Evolutionary conservation across 2,797 vertebrate species (phyloP), one percentile per base, ranked within the genome.

Genomic region (Xiphophorus birchmanni): DNA sequence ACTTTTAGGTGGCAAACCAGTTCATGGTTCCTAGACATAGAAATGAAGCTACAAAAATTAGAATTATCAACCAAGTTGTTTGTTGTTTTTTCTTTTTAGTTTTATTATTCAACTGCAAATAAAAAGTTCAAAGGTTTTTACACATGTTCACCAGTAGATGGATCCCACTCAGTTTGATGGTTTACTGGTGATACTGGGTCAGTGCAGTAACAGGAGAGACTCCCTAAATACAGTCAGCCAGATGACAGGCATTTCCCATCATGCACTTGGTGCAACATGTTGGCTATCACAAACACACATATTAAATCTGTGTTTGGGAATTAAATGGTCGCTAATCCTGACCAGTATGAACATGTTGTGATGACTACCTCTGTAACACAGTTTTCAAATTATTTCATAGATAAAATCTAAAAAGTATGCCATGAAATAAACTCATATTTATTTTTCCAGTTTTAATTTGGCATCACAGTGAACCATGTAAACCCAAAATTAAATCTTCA

Each of bases 261-360:
- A 91, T 85, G 84, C 88, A 90, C 74, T 84, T 88, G 82, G 77
- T 77, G 79, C 76, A 75, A 74, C 1, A 13, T 77, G 78, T 89
- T 76, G 85, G 15, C 32, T 77, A 47, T 74, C 58, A 60, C 32
- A 45, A 54, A 44, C 13, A 72, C 76, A 45, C 26, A 8, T 26
- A 10, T 37, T 35, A 18, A 45, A 52, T 52, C 32, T 37, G 6
- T 40, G 15, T n/a, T n/a, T 42, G 15, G 23, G n/a, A 58, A n/a
- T 12, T n/a, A 13, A 71, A 71, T 44, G 67, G 11, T n/a, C 4
- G 0, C 5, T 45, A 12, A n/a, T 44, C 40, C 67, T 44, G 67
- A n/a, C 67, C 69, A 45, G 26, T 45, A 15, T 17, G 3, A 45
- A 42, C 37, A 69, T 40, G 21, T 40, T 23, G 18, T 11, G 35